Evolutionary conservation across 2,113 vertebrate genomes (phyloP).

Genomic region (Saccopteryx bilineata): DNA sequence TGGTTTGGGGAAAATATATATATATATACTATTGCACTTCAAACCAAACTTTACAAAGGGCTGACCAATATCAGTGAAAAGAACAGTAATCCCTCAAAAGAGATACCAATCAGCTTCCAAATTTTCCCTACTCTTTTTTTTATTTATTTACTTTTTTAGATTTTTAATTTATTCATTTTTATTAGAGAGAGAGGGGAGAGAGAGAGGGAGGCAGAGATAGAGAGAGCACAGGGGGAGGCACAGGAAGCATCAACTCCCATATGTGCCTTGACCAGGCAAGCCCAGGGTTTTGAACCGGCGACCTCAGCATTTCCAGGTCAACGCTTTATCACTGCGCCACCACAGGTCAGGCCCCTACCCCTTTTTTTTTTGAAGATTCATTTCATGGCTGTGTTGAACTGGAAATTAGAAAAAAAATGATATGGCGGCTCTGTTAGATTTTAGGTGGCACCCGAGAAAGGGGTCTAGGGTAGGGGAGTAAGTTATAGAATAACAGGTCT

Average conservation of each 20-base stretch:
- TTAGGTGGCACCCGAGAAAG: background rate
- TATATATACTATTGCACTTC: background rate
- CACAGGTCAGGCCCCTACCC: too few species aligned
- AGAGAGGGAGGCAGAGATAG: too few species aligned
- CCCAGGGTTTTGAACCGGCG: too few species aligned
- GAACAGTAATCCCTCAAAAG: background rate
- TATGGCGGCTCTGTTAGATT: background rate
- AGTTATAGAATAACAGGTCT: background rate
- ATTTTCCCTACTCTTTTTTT: background rate
- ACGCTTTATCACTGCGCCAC: too few species aligned
- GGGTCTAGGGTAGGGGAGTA: too few species aligned
- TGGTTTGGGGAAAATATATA: background rate
- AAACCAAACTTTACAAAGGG: background rate
- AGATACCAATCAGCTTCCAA: background rate
- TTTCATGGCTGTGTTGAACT: background rate
- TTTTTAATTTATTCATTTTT: too few species aligned
- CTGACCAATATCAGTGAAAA: background rate
- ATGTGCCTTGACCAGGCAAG: too few species aligned
- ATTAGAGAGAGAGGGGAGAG: too few species aligned
- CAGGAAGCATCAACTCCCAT: too few species aligned
- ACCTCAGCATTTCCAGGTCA: too few species aligned
- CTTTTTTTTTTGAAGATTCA: background rate
- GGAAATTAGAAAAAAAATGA: background rate
- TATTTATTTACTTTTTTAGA: too few species aligned
- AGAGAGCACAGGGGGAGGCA: too few species aligned